Evolutionary conservation across 1,140 invertebrate genomes (phyloP).

Genomic region (Calliopsis andreniformis): DNA sequence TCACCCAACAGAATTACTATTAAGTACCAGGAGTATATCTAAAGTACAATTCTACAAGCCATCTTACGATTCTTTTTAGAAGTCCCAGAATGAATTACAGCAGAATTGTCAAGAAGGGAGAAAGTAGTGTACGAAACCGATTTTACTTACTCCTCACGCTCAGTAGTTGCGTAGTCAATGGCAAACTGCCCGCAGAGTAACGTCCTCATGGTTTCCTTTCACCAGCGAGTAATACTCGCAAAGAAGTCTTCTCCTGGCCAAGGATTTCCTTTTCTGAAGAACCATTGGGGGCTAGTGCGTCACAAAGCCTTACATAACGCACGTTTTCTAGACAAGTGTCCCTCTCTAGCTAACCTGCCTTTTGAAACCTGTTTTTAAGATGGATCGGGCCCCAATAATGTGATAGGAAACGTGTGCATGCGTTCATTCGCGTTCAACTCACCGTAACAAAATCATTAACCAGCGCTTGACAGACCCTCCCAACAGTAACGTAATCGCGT

Average conservation of each 20-base stretch:
- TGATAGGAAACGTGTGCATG: background rate
- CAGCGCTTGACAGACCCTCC: conserved; percentile 30
- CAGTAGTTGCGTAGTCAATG: background rate
- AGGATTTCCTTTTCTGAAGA: conserved; percentile 55
- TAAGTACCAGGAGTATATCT: too few relatives aligned
- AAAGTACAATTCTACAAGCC: too few relatives aligned
- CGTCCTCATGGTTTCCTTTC: conserved; percentile 43
- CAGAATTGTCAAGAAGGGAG: background rate
- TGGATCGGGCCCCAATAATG: conserved; percentile 47
- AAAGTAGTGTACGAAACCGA: too few relatives aligned
- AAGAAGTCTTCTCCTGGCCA: conserved; percentile 24
- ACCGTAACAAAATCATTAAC: conserved; percentile 61
- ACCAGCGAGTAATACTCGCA: background rate
- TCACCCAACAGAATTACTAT: too few relatives aligned
- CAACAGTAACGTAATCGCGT: conserved; percentile 48
- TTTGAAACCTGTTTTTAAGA: conserved; percentile 57
- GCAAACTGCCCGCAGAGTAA: conserved; percentile 5
- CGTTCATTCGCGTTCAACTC: conserved; percentile 57
- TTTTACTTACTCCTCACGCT: background rate
- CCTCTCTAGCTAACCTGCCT: conserved; percentile 2
- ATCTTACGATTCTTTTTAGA: too few relatives aligned
- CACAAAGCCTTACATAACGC: conserved; percentile 52
- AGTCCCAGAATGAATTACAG: too few relatives aligned
- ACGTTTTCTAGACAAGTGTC: conserved; percentile 21
- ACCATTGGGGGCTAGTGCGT: conserved; percentile 9